A percentile compares a stretch with the other conserved stretches of the same genome.
Conservation (phyloP, 2,797 vertebrate species). For the Mus spretus region DNA sequence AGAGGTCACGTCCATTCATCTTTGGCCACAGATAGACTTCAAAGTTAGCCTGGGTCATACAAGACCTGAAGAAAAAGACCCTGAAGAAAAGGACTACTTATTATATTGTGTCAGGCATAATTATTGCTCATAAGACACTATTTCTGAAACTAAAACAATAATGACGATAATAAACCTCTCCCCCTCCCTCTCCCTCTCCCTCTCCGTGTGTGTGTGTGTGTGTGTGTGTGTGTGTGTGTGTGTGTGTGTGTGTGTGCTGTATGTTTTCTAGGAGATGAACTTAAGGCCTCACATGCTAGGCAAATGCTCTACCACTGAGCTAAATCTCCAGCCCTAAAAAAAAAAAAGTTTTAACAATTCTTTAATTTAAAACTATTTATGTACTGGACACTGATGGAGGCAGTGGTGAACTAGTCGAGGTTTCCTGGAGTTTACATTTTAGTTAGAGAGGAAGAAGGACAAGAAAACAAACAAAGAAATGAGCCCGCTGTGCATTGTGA, state of each 20-base stretch:
- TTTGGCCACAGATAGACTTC: background rate
- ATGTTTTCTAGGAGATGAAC: background rate
- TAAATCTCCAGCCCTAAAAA: too few species aligned
- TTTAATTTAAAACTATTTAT: constrained; percentile 2
- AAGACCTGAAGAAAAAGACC: background rate
- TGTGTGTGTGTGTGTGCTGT: background rate
- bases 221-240: background rate
- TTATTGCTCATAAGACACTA: background rate
- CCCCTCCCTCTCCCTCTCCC: too few species aligned
- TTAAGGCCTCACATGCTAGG: background rate
- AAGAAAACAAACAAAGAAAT: constrained; percentile 53
- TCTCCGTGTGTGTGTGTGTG: background rate
- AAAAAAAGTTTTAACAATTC: background rate
- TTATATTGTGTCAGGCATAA: background rate
- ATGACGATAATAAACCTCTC: background rate
- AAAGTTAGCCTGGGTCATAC: background rate
- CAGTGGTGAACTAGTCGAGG: background rate
- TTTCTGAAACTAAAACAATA: background rate
- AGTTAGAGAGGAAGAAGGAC: background rate
- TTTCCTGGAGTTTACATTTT: constrained; percentile 7
- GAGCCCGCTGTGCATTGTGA: background rate
- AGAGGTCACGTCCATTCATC: background rate
- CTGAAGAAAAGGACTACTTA: background rate
- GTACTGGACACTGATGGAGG: background rate
- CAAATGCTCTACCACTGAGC: background rate